phyloP scores from a whole-genome alignment of 2,888 invertebrate species.

The Selenia dentaria region DNA sequence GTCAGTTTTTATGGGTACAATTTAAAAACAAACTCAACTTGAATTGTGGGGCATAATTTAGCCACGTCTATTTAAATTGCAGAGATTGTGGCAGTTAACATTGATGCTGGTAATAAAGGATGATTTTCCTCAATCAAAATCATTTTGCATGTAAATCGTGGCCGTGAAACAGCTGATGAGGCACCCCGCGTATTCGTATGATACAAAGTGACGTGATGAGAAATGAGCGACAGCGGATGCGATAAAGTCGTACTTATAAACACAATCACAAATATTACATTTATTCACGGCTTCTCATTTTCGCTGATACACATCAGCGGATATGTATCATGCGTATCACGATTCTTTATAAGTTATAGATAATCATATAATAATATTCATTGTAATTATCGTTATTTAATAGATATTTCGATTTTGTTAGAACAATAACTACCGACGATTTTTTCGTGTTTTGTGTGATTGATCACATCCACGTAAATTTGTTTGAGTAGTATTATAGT shows the following conservation, averaged over 20 bases:
- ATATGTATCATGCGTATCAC: too few relatives aligned
- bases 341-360: too few relatives aligned
- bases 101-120: slow-evolving; percentile 44
- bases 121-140: slow-evolving; percentile 57
- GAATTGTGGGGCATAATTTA: slow-evolving; percentile 28
- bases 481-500: too few relatives aligned
- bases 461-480: too few relatives aligned
- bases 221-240: slow-evolving; percentile 26
- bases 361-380: too few relatives aligned
- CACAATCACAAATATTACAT: too few relatives aligned
- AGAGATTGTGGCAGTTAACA: slow-evolving; percentile 35
- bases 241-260: slow-evolving; percentile 29
- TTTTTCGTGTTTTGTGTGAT: too few relatives aligned
- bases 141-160: slow-evolving; percentile 44
- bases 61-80: slow-evolving; percentile 26
- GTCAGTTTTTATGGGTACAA: slow-evolving; percentile 26
- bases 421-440: too few relatives aligned
- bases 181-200: slow-evolving; percentile 40
- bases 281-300: too few relatives aligned
- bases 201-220: slow-evolving; percentile 36
- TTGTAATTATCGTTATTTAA: too few relatives aligned
- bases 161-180: slow-evolving; percentile 38
- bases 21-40: slow-evolving; percentile 18
- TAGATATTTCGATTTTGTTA: too few relatives aligned
- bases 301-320: too few relatives aligned